Percentiles rank a stretch among this genome's conserved stretches.
Evolutionary conservation across 1,140 invertebrate genomes (phyloP).

Genomic region (Euglossa dilemma): DNA sequence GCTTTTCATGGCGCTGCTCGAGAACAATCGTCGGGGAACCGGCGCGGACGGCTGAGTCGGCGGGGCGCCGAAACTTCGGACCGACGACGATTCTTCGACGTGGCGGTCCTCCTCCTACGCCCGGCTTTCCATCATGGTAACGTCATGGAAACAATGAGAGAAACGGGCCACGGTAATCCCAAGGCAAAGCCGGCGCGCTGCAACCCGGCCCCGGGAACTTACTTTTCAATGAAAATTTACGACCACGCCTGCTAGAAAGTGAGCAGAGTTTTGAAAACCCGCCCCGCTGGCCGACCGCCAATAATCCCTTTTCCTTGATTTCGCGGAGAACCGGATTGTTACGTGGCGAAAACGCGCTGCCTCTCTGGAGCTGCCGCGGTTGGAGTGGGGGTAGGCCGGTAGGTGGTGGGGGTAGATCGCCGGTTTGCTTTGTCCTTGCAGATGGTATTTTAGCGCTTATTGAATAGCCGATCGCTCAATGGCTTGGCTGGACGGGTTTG

Average conservation of each 20-base stretch:
- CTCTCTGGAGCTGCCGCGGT: neutral
- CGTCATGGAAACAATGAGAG: conserved; percentile 51
- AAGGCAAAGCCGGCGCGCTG: neutral
- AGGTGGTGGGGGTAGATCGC: neutral
- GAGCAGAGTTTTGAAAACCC: conserved; percentile 20
- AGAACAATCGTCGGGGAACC: conserved; percentile 23
- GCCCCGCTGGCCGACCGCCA: neutral
- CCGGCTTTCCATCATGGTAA: conserved; percentile 35
- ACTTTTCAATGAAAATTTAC: conserved; percentile 46
- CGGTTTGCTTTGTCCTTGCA: neutral
- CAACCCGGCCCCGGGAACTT: conserved; percentile 10
- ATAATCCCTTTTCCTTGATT: conserved; percentile 24
- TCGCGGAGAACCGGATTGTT: neutral
- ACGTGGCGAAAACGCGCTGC: neutral
- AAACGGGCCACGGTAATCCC: conserved; percentile 51
- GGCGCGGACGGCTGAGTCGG: too few species aligned
- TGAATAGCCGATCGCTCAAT: too few species aligned
- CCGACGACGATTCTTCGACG: conserved; percentile 7
- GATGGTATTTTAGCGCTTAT: conserved; percentile 14
- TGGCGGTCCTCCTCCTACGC: too few species aligned
- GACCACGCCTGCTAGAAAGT: neutral
- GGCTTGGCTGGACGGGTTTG: too few species aligned
- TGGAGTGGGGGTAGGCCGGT: neutral
- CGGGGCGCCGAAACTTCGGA: conserved; percentile 20
- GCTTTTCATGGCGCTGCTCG: conserved; percentile 24